phyloP scores from a whole-genome alignment of 2,888 invertebrate genomes.

The Nesidiocoris tenuis region DNA sequence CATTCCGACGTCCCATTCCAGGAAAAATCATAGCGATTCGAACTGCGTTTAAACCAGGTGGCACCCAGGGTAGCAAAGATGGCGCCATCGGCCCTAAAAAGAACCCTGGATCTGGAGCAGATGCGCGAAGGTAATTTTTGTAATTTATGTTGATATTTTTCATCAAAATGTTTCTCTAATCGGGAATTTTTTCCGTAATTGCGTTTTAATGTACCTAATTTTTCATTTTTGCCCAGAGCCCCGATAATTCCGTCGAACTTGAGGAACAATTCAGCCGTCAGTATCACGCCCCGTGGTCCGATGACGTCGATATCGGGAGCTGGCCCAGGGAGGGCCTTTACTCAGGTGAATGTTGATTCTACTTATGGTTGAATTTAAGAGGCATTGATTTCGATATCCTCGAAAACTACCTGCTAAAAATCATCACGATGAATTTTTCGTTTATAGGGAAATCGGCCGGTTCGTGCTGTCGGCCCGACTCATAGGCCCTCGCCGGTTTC shows the following conservation, averaged over 20 bases:
- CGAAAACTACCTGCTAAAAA: no score
- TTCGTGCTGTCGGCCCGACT: constrained; percentile 46
- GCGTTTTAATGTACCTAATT: no score
- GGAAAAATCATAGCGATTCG: constrained; percentile 86
- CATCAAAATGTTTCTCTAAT: no score
- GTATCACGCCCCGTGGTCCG: constrained; percentile 54
- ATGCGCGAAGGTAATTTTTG: neutral
- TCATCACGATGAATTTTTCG: no score
- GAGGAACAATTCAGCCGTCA: constrained; percentile 56
- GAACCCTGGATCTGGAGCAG: constrained; percentile 21
- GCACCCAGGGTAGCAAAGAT: constrained; percentile 17
- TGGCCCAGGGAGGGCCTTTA: constrained; percentile 27
- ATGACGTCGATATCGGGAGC: constrained; percentile 24
- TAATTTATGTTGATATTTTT: neutral
- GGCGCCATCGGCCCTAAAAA: constrained; percentile 36
- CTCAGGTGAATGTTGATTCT: constrained; percentile 26
- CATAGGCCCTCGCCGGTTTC: constrained; percentile 41
- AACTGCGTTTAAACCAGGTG: constrained; percentile 66
- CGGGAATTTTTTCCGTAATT: no score
- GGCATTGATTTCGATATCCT: neutral
- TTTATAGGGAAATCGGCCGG: constrained; percentile 40
- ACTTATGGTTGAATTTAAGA: neutral
- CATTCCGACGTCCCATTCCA: constrained; percentile 1
- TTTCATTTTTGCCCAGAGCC: no score
- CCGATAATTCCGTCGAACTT: constrained; percentile 44